These are phyloP conservation scores for Cancer borealis DNA, from an alignment of 2,888 invertebrate genomes.

Conservation along the genomic window DNA sequence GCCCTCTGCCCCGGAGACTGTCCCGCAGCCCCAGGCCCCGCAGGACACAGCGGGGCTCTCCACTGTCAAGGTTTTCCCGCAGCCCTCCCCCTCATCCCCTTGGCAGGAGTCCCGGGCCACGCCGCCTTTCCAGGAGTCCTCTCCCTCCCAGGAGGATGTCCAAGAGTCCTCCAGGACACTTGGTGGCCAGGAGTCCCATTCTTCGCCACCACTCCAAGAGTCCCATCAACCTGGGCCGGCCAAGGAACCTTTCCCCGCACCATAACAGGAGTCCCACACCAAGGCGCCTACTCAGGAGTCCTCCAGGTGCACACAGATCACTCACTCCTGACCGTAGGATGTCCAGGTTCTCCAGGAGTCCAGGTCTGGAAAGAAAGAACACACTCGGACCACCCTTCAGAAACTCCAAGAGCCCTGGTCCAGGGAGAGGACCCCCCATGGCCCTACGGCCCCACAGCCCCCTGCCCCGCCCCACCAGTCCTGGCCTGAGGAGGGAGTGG, in stretches of 20 bases:
- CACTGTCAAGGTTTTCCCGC: conserved; percentile 23
- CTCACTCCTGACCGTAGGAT: conserved; percentile 59
- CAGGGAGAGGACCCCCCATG: conserved; percentile 49
- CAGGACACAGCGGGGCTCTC: conserved; percentile 36
- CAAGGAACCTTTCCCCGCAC: conserved; percentile 54
- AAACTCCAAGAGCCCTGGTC: conserved; percentile 46
- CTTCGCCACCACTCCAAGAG: conserved; percentile 58
- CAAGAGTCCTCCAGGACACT: conserved; percentile 54
- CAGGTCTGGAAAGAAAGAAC: conserved; percentile 47
- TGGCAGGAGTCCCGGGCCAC: conserved; percentile 56
- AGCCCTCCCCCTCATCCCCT: conserved; percentile 36
- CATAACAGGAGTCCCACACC: conserved; percentile 55
- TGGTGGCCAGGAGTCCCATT: conserved; percentile 51
- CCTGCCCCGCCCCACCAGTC: conserved; percentile 55
- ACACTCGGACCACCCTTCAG: conserved; percentile 51
- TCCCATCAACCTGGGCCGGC: conserved; percentile 41
- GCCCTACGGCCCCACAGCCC: conserved; percentile 56
- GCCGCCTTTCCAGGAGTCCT: conserved; percentile 63
- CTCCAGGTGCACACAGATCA: conserved; percentile 59
- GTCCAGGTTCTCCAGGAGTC: conserved; percentile 57
- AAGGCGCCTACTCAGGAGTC: conserved; percentile 36
- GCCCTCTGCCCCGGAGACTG: conserved; percentile 43
- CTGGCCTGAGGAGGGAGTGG: conserved; percentile 62
- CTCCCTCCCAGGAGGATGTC: conserved; percentile 50
- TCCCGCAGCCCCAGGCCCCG: conserved; percentile 53